Base-by-base conservation (phyloP, 2,797 vertebrate species). In the Vipera latastei region DNA sequence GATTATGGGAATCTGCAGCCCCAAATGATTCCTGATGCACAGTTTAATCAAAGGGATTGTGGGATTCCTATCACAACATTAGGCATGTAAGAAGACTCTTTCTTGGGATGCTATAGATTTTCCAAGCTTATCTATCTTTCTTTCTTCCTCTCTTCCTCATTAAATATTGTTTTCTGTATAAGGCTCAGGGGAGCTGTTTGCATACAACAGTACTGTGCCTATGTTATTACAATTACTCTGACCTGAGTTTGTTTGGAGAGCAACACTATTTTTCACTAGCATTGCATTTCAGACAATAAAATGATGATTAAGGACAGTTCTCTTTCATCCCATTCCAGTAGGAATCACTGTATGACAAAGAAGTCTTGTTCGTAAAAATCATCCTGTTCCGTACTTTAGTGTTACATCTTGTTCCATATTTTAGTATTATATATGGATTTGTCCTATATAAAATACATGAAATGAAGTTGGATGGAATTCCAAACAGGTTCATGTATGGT, bases 11-110 rank as follows among this genome's bases (percentile, higher is more conserved):
- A 55, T 83, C 86, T 48, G 6, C 87, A 95, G 63, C 4, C 57
- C 38, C 63, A 91, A 85, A 92, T 78, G 12, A 60, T 0, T 91
- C 65, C 32, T 93, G 25, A 3, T 28, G 20, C 86, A 89, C 48
- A 7, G 5, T 26, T 89, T 90, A 18, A 92, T 0, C 55, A 91
- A 96, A 83, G 91, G 95, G 48, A 95, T 93, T 69, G 88, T 0
- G 92, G 85, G 26, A 95, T 89, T 95, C 91, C 91, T 63, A 60
- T 55, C 89, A 60, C 26, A 92, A 11, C 13, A 51, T 20, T 14
- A n/a, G 56, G 59, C 2, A n/a, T 89, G 65, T 61, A 26, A 87
- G 48, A 61, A 73, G 53, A 85, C 65, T 61, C 59, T 38, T 44
- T 56, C 25, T 51, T 73, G 26, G 28, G n/a, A 13, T 93, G 60